Base-by-base conservation (phyloP, 2,888 invertebrate species). In the Erebia palarica region DNA sequence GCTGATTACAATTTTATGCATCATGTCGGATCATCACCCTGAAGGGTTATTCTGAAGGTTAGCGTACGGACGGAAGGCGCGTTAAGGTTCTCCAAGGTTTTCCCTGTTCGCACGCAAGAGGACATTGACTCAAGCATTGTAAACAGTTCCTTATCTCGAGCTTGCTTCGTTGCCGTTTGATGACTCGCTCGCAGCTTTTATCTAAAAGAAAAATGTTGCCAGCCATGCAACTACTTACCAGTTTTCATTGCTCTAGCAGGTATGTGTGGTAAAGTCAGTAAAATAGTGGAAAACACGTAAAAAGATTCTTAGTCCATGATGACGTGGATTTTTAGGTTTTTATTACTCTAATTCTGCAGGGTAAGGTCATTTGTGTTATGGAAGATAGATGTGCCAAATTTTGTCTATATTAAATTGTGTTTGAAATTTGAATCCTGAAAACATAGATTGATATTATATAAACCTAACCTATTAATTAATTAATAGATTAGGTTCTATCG, bases 61-160 rank as follows among this genome's bases (percentile, higher is more conserved):
- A 79, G 69, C 65, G 73, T 81, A 69, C 70, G 79, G 73, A 73
- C 87, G 86, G 89, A 89, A 87, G 86, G 82, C 78, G 78, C 81
- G 79, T 79, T 80, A 79, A 80, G 78, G 80, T 73, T 82, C 91
- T 91, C 90, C 91, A 92, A 90, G 90, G 93, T 89, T 92, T 92
- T 92, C 88, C 90, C 85, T 89, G 86, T 91, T 75, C 83, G 80
- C 80, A 76, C 78, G 81, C 88, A 85, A 86, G 91, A 92, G 93
- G 93, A 91, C 93, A 91, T 92, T 93, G 93, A 93, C 93, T 91
- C 87, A 91, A 90, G 88, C 84, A 91, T 88, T 90, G 93, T 93
- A 93, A 92, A 93, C 92, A 93, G 89, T 91, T 91, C 90, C 92
- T 93, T 93, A 93, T 93, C 93, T 92, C 83, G 82, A 88, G 86